Evolutionary conservation across 1,140 invertebrate species (phyloP), one percentile per base, ranked within the genome.

Genomic region (Drosophila hydei): DNA sequence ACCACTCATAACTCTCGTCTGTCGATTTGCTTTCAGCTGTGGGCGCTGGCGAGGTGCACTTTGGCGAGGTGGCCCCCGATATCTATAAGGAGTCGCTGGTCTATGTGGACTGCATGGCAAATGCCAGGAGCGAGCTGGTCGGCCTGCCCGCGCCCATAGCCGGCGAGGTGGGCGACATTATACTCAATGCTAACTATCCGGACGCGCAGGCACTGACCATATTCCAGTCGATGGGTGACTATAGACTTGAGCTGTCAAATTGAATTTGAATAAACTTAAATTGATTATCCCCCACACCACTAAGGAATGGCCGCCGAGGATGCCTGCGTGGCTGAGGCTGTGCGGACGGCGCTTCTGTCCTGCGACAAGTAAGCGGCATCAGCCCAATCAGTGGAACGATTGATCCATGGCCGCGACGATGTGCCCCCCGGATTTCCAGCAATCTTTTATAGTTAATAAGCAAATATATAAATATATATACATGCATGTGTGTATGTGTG

Each of bases 21-120:
- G n/a, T n/a, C n/a, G n/a, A n/a, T n/a, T n/a, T n/a, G n/a, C n/a
- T 43, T 56, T 6, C 21, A 93, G 93, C 92, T 55, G 87, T 93
- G 38, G 92, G 93, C 8, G 91, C 89, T 25, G 92, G 92, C 11
- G 68, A 75, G 27, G 64, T 73, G 18, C 91, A 92, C 45, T 90
- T 91, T 59, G 75, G 76, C 12, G 93, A 93, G 67, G 52, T 93
- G 9, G 72, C 87, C 4, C 30, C 75, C 3, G 87, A 91, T 14
- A 75, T 92, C 9, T 93, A 93, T 71, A 48, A 58, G 6, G 69
- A 74, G 16, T 54, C 79, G 0, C 9, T 68, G 23, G 79, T 93
- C 9, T 93, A 90, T 48, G 89, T 93, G 9, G 93, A 93, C 60
- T 80, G 88, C 19, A 62, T 74, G 65, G 75, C 62, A 21, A 91